Base-by-base conservation (phyloP, 2,113 vertebrate species). In the Rhinoptilus africanus region DNA sequence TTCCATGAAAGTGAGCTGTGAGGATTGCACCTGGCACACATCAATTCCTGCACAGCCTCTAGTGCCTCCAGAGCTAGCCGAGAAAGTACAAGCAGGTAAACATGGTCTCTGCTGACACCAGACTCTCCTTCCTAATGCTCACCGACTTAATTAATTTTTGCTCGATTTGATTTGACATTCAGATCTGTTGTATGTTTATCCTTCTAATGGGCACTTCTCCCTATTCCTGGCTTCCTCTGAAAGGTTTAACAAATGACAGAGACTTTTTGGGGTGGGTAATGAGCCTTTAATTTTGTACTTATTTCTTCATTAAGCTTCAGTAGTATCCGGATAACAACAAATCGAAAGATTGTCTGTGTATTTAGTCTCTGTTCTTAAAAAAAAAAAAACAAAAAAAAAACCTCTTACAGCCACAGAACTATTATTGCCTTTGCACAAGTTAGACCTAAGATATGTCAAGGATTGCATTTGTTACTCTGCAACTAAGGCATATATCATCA, bases 131-230 rank as follows among this genome's bases (percentile, higher is more conserved):
- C 79, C 91, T 80, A 67, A 89, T 89, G 71, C 57, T 91, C 75
- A 63, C 50, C 0, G 5, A 85, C 76, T 79, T 93, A 76, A 97
- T 95, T 97, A 95, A 89, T 95, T 96, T 95, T 89, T 96, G 91
- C 74, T 93, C 94, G 89, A 88, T 96, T 97, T 94, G 71, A 85
- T 94, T 63, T 95, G 94, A 97, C 96, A 90, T 97, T 97, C 97
- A 88, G 85, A 95, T 92, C 78, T 89, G 77, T 92, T 94, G 88
- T 95, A 76, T 83, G 94, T 96, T 97, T 97, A 95, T 91, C 84
- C 77, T 94, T 60, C 84, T 96, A 95, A 95, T 92, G 92, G 96
- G 92, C 81, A 91, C 89, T 96, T 91, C 89, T 96, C 77, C 59
- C 6, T 92, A 14, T 79, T 92, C 83, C 77, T 85, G 71, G 41